Percentiles rank a stretch among this genome's conserved stretches.
Evolutionary conservation across 1,140 invertebrate species (phyloP).

Genomic region (Pogonognathellus flavescens): DNA sequence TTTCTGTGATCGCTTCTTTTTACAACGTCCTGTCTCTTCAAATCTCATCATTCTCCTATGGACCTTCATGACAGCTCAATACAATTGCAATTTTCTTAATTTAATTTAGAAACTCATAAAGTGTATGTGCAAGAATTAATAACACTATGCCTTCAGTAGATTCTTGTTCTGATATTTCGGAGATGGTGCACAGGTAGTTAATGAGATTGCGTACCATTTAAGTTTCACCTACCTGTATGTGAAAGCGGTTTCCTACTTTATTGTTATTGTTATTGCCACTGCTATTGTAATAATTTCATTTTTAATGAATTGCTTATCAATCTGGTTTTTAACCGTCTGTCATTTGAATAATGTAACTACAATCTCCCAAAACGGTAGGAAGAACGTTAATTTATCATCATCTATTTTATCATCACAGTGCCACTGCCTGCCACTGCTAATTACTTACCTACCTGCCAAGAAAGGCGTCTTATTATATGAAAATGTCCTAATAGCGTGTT

Average conservation of each 20-base stretch:
- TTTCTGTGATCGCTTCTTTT: conserved; percentile 18
- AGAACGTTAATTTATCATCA: conserved; percentile 18
- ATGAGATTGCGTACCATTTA: too few relatives aligned
- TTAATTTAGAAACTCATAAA: conserved; percentile 17
- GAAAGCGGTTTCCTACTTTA: background rate
- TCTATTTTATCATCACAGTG: conserved; percentile 16
- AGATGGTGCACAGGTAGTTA: too few relatives aligned
- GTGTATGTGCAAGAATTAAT: background rate
- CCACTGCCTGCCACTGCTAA: conserved; percentile 19
- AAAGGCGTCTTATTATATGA: background rate
- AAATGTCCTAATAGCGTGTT: background rate
- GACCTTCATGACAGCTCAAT: conserved; percentile 5
- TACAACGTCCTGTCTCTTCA: background rate
- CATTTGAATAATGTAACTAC: conserved; percentile 11
- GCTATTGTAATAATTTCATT: background rate
- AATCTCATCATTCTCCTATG: background rate
- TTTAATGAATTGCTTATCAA: conserved; percentile 19
- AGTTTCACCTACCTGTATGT: too few relatives aligned
- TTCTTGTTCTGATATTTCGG: too few relatives aligned
- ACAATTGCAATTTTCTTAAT: conserved; percentile 17
- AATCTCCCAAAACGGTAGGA: background rate
- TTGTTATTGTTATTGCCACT: background rate
- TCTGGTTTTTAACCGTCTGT: conserved; percentile 3
- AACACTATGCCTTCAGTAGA: too few relatives aligned
- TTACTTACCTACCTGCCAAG: background rate